phyloP scores from a whole-genome alignment of 2,888 invertebrate species.

The Sicus ferrugineus region DNA sequence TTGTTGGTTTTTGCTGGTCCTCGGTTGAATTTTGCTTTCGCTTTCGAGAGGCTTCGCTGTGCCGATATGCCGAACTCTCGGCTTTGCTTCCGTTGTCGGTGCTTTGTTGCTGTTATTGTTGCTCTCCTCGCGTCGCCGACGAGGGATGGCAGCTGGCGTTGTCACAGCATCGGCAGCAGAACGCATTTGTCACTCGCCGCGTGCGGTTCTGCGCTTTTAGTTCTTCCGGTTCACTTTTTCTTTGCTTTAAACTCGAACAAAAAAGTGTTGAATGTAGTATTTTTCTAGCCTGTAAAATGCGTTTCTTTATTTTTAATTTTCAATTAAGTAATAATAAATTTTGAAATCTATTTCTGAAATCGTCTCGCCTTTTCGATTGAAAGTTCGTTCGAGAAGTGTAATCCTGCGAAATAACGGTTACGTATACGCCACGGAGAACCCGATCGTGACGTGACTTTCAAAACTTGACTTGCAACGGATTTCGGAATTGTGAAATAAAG shows the following conservation, averaged over 20 bases:
- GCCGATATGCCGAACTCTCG: not conserved
- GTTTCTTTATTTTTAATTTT: not conserved
- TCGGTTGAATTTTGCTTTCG: too few relatives aligned
- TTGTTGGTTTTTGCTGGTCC: not conserved
- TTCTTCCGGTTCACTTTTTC: not conserved
- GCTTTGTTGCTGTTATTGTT: not conserved
- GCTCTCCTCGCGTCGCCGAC: not conserved
- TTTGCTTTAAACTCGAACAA: not conserved
- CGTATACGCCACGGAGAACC: too few relatives aligned
- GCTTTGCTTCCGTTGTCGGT: not conserved
- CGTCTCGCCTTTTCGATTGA: not conserved
- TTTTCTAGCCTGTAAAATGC: too few relatives aligned
- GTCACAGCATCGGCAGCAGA: constrained; percentile 20
- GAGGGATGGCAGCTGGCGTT: not conserved
- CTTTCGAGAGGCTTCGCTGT: not conserved
- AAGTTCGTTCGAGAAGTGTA: not conserved
- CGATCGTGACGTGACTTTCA: too few relatives aligned
- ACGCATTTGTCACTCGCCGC: constrained; percentile 32
- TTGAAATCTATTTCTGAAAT: too few relatives aligned
- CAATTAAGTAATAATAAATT: not conserved
- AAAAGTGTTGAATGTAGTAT: not conserved
- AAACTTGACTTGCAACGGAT: too few relatives aligned
- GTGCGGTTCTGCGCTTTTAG: constrained; percentile 25
- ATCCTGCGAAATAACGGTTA: not conserved
- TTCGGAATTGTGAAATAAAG: too few relatives aligned